phyloP scores from a whole-genome alignment of 2,797 vertebrate species.

The Sparidentex hasta region DNA sequence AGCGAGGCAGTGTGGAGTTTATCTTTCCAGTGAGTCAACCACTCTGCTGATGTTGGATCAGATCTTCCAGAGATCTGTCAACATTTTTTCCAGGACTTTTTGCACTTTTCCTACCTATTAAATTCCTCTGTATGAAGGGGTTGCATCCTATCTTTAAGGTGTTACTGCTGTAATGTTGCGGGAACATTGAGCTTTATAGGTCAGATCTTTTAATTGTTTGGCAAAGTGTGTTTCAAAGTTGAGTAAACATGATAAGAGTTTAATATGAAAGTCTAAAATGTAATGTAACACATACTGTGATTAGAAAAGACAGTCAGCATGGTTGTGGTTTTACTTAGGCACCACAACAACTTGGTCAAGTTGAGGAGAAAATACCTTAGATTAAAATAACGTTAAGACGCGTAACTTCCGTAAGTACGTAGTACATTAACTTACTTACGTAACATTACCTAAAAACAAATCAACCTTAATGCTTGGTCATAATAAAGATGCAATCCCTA shows the following conservation, averaged over 20 bases:
- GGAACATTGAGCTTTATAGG: accelerated
- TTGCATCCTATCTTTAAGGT: neutral
- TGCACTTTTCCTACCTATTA: neutral
- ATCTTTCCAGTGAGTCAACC: slow-evolving; percentile 2
- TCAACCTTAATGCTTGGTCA: too few species aligned
- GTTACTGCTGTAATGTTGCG: neutral
- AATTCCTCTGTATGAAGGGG: neutral
- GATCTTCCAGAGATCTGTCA: neutral
- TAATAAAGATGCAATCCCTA: too few species aligned
- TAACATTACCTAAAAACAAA: too few species aligned
- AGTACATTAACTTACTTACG: too few species aligned
- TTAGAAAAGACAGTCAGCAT: too few species aligned
- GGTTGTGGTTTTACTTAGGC: too few species aligned
- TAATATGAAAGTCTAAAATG: too few species aligned
- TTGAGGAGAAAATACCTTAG: too few species aligned
- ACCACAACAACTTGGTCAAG: too few species aligned
- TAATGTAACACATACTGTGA: too few species aligned
- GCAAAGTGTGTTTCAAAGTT: neutral
- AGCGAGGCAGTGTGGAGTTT: slow-evolving; percentile 19
- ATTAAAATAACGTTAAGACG: too few species aligned
- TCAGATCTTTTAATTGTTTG: neutral
- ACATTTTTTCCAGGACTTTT: slow-evolving; percentile 11
- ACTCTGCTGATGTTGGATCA: neutral
- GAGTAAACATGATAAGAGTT: neutral
- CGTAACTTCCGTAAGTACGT: too few species aligned